Evolutionary conservation across 2,888 invertebrate species (phyloP).

Genomic region (Netelia inedita): DNA sequence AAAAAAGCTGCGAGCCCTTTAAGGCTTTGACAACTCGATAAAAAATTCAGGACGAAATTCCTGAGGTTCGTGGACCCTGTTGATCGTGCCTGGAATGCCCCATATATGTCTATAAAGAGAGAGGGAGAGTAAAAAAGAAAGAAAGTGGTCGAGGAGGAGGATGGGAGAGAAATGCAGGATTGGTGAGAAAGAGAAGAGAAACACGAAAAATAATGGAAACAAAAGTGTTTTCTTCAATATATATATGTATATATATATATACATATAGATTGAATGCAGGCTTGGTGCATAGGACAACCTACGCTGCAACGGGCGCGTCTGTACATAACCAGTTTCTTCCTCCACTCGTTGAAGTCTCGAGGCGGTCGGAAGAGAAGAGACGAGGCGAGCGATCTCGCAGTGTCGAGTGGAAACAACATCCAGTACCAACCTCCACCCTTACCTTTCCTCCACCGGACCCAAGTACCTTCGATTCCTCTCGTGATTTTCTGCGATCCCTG

Average conservation of each 20-base stretch:
- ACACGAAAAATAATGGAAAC: conserved; percentile 67
- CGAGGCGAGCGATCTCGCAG: conserved; percentile 33
- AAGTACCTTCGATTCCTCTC: too few species aligned
- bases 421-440: conserved; percentile 16
- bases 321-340: conserved; percentile 76
- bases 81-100: conserved; percentile 38
- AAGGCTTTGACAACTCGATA: too few species aligned
- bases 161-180: conserved; percentile 53
- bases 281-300: conserved; percentile 68
- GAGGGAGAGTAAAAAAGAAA: conserved; percentile 21
- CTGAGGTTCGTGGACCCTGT: background rate
- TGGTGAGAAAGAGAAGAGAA: conserved; percentile 34
- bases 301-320: conserved; percentile 70
- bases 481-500: too few species aligned
- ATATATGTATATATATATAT: conserved; percentile 10
- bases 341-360: conserved; percentile 76
- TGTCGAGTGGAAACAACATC: conserved; percentile 56
- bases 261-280: conserved; percentile 35
- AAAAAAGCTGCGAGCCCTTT: too few species aligned
- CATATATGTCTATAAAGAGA: background rate
- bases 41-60: too few species aligned
- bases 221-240: conserved; percentile 60
- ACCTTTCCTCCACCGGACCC: conserved; percentile 4
- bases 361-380: conserved; percentile 52
- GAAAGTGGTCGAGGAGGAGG: conserved; percentile 27